phyloP scores from a whole-genome alignment of 2,888 invertebrate genomes.

The Parasteatoda lunata region DNA sequence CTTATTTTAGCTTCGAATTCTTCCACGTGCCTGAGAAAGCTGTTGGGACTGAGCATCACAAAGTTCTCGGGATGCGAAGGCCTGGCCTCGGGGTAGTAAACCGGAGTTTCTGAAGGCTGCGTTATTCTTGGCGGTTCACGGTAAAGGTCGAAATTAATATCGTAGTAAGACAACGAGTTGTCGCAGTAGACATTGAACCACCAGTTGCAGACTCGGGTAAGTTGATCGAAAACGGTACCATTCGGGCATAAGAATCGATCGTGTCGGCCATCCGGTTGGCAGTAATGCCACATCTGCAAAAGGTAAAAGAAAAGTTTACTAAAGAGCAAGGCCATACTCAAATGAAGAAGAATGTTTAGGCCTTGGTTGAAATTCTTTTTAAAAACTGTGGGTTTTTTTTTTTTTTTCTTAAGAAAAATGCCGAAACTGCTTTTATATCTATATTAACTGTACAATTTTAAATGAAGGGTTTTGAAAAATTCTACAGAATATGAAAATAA shows the following conservation, averaged over 20 bases:
- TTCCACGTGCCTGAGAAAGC: constrained; percentile 49
- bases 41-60: constrained; percentile 24
- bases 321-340: not conserved
- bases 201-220: constrained; percentile 70
- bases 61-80: constrained; percentile 4
- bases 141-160: constrained; percentile 65
- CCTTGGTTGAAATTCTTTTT: no score
- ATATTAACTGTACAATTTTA: no score
- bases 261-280: constrained; percentile 70
- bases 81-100: not conserved
- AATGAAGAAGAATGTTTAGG: no score
- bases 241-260: constrained; percentile 68
- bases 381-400: no score
- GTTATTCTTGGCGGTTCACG: constrained; percentile 13
- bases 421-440: no score
- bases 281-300: constrained; percentile 70
- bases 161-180: constrained; percentile 42
- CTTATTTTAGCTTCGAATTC: constrained; percentile 40
- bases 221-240: constrained; percentile 69
- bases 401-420: no score
- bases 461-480: no score
- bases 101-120: not conserved
- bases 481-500: no score
- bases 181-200: constrained; percentile 69
- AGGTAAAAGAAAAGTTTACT: not conserved